Evolutionary conservation across 2,797 vertebrate genomes (phyloP).

Genomic region (Rousettus madagascariensis): DNA sequence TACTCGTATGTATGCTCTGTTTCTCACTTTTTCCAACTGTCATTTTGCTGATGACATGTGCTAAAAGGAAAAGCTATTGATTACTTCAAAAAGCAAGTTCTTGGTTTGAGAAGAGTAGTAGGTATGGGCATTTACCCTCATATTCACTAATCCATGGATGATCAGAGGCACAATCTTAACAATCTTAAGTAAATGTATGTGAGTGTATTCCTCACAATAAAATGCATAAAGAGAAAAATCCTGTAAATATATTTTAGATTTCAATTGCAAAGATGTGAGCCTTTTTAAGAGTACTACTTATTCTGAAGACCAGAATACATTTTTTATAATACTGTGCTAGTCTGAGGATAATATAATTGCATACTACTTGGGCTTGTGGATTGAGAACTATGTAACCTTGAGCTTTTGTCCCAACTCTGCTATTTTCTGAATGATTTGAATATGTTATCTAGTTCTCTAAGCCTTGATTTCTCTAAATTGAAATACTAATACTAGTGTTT

Average conservation of each 20-base stretch:
- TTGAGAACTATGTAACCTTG: not conserved
- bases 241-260: not conserved
- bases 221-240: not conserved
- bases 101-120: not conserved
- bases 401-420: not conserved
- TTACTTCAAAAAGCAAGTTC: not conserved
- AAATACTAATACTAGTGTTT: not conserved
- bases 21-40: not conserved
- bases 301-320: not conserved
- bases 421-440: not conserved
- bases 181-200: not conserved
- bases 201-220: not conserved
- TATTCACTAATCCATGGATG: not conserved
- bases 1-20: accelerated
- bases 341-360: not conserved
- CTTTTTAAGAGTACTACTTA: not conserved
- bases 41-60: not conserved
- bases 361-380: no score
- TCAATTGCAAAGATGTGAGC: not conserved
- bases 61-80: not conserved
- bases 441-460: not conserved
- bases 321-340: not conserved
- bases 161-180: not conserved
- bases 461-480: not conserved
- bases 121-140: not conserved